Evolutionary conservation across 2,888 invertebrate genomes (phyloP).

Genomic region (Azorinus chamasolen): DNA sequence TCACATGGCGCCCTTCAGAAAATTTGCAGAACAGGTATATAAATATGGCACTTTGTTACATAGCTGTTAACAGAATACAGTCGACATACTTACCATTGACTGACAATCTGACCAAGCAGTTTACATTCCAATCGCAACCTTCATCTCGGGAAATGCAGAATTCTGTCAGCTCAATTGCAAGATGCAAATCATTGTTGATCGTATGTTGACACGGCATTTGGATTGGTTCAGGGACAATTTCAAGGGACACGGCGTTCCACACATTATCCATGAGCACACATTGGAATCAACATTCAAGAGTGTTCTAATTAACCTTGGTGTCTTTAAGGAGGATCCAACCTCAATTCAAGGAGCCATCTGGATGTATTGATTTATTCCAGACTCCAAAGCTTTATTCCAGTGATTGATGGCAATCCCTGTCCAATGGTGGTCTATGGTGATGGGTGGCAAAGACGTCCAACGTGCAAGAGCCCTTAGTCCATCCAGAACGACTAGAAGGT

Average conservation of each 20-base stretch:
- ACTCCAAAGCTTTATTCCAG: constrained; percentile 9
- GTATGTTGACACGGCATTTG: constrained; percentile 28
- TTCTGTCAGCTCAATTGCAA: constrained; percentile 3
- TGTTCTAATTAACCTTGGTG: constrained; percentile 42
- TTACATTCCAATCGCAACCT: constrained; percentile 11
- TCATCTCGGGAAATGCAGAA: constrained; percentile 14
- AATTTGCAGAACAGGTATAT: constrained; percentile 17
- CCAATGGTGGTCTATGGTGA: constrained; percentile 39
- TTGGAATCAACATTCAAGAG: constrained; percentile 25
- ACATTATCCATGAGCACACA: constrained; percentile 36
- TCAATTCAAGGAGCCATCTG: constrained; percentile 29
- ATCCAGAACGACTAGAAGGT: constrained; percentile 41
- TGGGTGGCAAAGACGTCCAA: constrained; percentile 49
- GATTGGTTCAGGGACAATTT: constrained; percentile 44
- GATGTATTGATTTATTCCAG: constrained; percentile 19
- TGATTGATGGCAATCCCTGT: constrained; percentile 13
- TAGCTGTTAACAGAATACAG: constrained; percentile 26
- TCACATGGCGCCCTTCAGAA: constrained; percentile 9
- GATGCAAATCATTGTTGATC: constrained; percentile 32
- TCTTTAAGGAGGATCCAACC: constrained; percentile 39
- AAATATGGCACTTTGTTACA: constrained; percentile 40
- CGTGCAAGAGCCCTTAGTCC: constrained; percentile 22
- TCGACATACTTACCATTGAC: constrained; percentile 10
- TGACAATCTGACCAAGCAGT: background rate
- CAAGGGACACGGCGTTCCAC: constrained; percentile 4